Evolutionary conservation across 2,888 invertebrate genomes (phyloP).

Genomic region (Bombyx huttoni): DNA sequence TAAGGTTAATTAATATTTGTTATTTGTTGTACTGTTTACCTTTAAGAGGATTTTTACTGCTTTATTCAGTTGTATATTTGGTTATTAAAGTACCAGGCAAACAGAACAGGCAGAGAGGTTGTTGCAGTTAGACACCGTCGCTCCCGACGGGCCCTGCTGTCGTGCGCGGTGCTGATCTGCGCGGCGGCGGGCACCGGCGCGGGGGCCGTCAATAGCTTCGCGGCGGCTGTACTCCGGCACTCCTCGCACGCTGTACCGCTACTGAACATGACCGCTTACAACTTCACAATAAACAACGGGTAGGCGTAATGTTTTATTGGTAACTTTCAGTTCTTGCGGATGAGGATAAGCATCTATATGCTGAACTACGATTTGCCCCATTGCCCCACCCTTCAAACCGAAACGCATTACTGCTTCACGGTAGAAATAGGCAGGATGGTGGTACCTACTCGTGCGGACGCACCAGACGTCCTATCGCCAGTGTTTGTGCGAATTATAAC

Average conservation of each 20-base stretch:
- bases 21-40: no score
- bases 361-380: no score
- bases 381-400: no score
- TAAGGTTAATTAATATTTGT: no score
- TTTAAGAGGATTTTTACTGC: no score
- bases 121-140: slow-evolving; percentile 42
- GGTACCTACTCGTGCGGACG: no score
- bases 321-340: not conserved
- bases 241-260: slow-evolving; percentile 41
- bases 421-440: no score
- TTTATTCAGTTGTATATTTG: no score
- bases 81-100: not conserved
- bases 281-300: slow-evolving; percentile 54
- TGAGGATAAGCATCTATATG: no score
- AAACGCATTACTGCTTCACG: no score
- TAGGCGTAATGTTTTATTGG: slow-evolving; percentile 13
- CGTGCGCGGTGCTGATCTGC: slow-evolving; percentile 39
- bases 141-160: slow-evolving; percentile 43
- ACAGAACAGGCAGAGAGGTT: not conserved
- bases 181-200: slow-evolving; percentile 56
- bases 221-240: slow-evolving; percentile 48
- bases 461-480: no score
- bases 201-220: slow-evolving; percentile 57
- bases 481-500: no score
- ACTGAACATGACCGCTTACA: slow-evolving; percentile 50